These are phyloP conservation scores for Phalera bucephala DNA, from an alignment of 2,888 invertebrate species.

Conservation along the genomic window DNA sequence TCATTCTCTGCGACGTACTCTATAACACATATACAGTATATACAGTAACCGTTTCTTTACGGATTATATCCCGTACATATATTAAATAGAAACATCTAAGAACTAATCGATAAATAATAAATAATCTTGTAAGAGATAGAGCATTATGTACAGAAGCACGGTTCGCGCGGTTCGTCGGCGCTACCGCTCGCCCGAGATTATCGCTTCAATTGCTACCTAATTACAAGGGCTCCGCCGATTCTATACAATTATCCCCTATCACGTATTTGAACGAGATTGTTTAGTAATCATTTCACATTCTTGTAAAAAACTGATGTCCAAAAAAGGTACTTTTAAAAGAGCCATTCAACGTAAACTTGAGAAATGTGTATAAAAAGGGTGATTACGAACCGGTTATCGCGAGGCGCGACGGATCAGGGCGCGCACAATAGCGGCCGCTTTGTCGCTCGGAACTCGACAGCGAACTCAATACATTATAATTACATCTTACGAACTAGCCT, in stretches of 20 bases:
- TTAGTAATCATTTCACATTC: constrained; percentile 13
- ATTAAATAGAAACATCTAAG: constrained; percentile 47
- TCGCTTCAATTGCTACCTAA: constrained; percentile 39
- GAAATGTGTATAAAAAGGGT: constrained; percentile 53
- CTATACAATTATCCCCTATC: constrained; percentile 59
- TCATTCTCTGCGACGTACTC: constrained; percentile 25
- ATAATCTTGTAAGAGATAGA: constrained; percentile 67
- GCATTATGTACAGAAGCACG: constrained; percentile 79
- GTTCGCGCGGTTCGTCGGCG: constrained; percentile 43
- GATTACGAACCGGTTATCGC: constrained; percentile 60
- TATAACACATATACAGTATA: constrained; percentile 44
- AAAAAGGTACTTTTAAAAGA: constrained; percentile 40
- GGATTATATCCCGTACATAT: constrained; percentile 42
- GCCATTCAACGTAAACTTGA: constrained; percentile 41
- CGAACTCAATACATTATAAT: constrained; percentile 62
- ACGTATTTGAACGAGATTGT: constrained; percentile 12
- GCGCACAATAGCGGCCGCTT: constrained; percentile 47
- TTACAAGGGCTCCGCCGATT: constrained; percentile 48
- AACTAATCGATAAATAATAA: constrained; percentile 77
- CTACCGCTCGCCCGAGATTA: constrained; percentile 37
- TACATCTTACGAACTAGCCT: constrained; percentile 63
- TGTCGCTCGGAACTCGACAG: constrained; percentile 49
- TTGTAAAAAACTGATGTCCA: constrained; percentile 15
- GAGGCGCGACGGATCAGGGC: constrained; percentile 48
- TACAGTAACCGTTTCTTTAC: constrained; percentile 48